phyloP scores from a whole-genome alignment of 2,888 invertebrate genomes.

The Mythimna pallens region DNA sequence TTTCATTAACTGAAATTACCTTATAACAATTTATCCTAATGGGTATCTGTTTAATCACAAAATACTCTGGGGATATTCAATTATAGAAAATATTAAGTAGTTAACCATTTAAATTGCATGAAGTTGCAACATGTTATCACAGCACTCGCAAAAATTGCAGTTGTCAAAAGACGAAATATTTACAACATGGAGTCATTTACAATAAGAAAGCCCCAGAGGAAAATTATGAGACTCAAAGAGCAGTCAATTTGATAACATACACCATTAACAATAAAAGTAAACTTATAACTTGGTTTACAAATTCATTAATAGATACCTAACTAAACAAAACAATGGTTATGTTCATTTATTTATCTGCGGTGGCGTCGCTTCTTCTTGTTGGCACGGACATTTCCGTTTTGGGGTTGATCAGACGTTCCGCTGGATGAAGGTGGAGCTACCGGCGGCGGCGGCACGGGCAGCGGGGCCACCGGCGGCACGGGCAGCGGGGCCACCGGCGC shows the following conservation, averaged over 20 bases:
- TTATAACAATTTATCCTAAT: conserved; percentile 70
- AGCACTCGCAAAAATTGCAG: conserved; percentile 86
- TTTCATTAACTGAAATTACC: conserved; percentile 73
- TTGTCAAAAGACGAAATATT: conserved; percentile 80
- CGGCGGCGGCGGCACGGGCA: conserved; percentile 50
- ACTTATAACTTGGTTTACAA: conserved; percentile 65
- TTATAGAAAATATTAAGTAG: conserved; percentile 73
- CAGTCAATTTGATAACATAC: conserved; percentile 73
- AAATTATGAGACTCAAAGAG: conserved; percentile 73
- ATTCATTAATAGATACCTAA: conserved; percentile 58
- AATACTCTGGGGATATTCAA: conserved; percentile 75
- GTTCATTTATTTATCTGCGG: conserved; percentile 81
- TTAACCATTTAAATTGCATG: conserved; percentile 75
- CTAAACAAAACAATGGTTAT: conserved; percentile 41
- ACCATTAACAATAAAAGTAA: conserved; percentile 65
- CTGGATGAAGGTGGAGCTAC: conserved; percentile 60
- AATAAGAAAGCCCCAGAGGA: conserved; percentile 75
- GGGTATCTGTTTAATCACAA: conserved; percentile 72
- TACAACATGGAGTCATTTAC: conserved; percentile 74
- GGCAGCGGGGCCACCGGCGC: conserved; percentile 51
- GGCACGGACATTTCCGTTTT: conserved; percentile 71
- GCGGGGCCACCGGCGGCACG: conserved; percentile 46
- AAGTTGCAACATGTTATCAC: conserved; percentile 82
- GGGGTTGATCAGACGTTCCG: conserved; percentile 69
- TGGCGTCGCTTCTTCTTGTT: conserved; percentile 84